These are phyloP conservation scores for Aphis craccivora DNA, from an alignment of 1,140 invertebrate genomes.

Conservation along the genomic window DNA sequence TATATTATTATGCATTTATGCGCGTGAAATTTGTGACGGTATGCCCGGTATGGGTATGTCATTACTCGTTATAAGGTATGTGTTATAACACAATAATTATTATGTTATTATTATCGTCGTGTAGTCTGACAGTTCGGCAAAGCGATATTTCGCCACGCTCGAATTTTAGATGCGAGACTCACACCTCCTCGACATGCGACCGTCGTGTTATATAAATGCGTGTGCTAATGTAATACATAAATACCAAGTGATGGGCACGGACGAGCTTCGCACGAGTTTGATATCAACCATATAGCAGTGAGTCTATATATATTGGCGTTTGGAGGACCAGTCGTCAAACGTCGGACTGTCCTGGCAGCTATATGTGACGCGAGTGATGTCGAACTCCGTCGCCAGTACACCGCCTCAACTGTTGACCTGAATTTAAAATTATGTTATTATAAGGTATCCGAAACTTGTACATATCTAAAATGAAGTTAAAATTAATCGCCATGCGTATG, in stretches of 20 bases:
- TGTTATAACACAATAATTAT: background rate
- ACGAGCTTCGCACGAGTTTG: background rate
- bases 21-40: background rate
- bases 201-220: background rate
- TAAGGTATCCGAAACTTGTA: too few relatives aligned
- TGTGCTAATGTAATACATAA: background rate
- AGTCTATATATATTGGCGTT: background rate
- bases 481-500: too few relatives aligned
- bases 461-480: too few relatives aligned
- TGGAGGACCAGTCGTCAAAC: background rate
- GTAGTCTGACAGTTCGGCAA: background rate
- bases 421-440: too few relatives aligned
- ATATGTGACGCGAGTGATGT: background rate
- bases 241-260: background rate
- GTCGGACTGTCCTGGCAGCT: background rate
- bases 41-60: background rate
- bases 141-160: background rate
- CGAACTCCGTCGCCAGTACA: too few relatives aligned
- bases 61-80: background rate
- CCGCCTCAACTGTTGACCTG: too few relatives aligned
- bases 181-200: background rate
- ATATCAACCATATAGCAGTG: background rate
- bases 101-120: background rate
- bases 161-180: background rate
- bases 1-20: background rate